A percentile compares a stretch with the other conserved stretches of the same genome.
These are phyloP conservation scores for Melanerpes aurifrons DNA, from an alignment of 2,113 vertebrate species.

Conservation along the genomic window DNA sequence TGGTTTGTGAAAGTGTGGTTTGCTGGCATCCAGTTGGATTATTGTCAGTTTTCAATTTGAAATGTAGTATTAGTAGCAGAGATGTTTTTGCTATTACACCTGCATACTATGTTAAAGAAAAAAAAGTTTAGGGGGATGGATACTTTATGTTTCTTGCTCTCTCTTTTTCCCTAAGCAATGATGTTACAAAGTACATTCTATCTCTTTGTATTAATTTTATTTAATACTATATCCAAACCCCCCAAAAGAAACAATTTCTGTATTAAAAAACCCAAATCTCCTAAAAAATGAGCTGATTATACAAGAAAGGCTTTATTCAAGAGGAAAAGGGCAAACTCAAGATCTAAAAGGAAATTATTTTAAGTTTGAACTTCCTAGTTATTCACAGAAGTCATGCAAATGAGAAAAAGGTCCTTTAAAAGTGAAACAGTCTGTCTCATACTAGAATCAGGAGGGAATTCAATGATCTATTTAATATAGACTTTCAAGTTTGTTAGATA, in stretches of 20 bases:
- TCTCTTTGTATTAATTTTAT: too few species aligned
- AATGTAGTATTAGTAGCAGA: background rate
- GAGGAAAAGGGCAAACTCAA: background rate
- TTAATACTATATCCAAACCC: too few species aligned
- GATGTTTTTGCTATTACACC: background rate
- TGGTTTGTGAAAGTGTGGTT: background rate
- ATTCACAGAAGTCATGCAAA: background rate
- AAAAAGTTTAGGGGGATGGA: background rate
- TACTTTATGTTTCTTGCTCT: background rate
- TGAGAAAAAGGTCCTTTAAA: conserved; percentile 28
- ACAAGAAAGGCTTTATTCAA: background rate
- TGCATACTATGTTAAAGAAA: background rate
- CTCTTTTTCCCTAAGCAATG: background rate
- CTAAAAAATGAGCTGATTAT: background rate
- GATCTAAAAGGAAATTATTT: background rate
- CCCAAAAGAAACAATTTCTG: background rate
- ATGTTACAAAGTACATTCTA: background rate
- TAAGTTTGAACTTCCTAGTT: background rate
- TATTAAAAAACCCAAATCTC: background rate
- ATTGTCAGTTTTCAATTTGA: background rate
- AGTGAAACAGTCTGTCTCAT: background rate
- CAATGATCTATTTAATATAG: background rate
- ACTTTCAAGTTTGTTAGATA: background rate
- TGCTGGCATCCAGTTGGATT: background rate
- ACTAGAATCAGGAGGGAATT: conserved; percentile 31